Percentiles rank a stretch among this genome's conserved stretches.
phyloP scores from a whole-genome alignment of 1,140 invertebrate species.

The Episyrphus balteatus region DNA sequence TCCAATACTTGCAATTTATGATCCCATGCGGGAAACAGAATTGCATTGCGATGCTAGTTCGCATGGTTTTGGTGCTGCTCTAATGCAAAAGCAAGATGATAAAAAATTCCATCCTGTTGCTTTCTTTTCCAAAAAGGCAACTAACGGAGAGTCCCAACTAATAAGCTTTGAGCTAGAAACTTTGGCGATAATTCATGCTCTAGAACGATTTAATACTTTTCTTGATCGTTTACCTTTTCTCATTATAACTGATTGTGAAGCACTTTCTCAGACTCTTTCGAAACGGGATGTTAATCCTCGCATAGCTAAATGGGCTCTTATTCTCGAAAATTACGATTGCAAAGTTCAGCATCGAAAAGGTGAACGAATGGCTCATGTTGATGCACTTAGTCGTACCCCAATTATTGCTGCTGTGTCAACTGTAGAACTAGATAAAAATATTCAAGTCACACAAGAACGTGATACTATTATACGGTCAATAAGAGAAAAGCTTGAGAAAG shows the following conservation, averaged over 20 bases:
- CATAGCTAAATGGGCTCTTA: constrained; percentile 20
- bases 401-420: not conserved
- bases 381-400: constrained; percentile 13
- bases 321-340: constrained; percentile 19
- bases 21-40: constrained; percentile 11
- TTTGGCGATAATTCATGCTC: not conserved
- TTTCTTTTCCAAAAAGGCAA: not conserved
- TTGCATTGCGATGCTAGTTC: constrained; percentile 21
- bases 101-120: not conserved
- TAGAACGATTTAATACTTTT: not conserved
- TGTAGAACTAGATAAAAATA: not conserved
- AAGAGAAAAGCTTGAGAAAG: not conserved
- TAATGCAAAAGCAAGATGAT: constrained; percentile 14
- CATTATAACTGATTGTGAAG: not conserved
- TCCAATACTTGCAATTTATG: constrained; percentile 20
- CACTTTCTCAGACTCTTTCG: not conserved
- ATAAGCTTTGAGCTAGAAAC: not conserved
- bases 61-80: constrained; percentile 16
- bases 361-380: constrained; percentile 14
- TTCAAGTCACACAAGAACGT: not conserved
- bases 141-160: not conserved
- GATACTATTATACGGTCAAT: not conserved
- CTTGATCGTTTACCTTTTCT: not conserved
- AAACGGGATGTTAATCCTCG: too few species aligned
- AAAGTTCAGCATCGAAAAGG: constrained; percentile 11